Evolutionary conservation across 2,797 vertebrate genomes (phyloP).

Genomic region (Macrochelys suwanniensis): DNA sequence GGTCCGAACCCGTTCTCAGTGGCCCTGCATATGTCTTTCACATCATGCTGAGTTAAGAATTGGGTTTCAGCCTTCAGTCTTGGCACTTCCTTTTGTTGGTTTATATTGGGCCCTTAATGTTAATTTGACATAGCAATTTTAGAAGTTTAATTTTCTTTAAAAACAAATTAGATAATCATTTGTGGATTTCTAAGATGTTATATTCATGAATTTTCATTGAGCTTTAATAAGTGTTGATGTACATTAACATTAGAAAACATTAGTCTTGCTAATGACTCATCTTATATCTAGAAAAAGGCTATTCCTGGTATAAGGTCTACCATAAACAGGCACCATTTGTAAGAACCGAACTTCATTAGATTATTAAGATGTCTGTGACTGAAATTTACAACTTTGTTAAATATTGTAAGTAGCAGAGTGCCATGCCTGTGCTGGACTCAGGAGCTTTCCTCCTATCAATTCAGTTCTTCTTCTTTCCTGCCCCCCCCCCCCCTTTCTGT

Average conservation of each 20-base stretch:
- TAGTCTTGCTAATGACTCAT: background rate
- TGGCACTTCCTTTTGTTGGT: background rate
- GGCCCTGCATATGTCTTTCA: background rate
- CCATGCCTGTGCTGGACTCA: background rate
- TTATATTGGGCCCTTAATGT: background rate
- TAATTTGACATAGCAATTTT: background rate
- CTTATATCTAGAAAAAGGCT: background rate
- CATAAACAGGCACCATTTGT: background rate
- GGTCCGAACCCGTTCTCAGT: too few relatives aligned
- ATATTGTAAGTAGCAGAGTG: conserved; percentile 15
- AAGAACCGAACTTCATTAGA: conserved; percentile 1
- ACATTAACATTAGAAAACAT: background rate
- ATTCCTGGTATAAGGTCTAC: background rate
- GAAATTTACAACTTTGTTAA: background rate
- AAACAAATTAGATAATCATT: background rate
- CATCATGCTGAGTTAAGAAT: background rate
- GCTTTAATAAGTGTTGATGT: background rate
- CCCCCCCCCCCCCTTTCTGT: background rate
- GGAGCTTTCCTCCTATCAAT: background rate
- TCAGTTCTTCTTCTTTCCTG: background rate
- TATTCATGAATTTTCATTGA: background rate
- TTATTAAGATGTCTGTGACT: background rate
- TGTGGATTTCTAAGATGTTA: background rate
- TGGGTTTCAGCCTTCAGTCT: background rate
- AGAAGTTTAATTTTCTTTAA: background rate